Percentiles rank a stretch among this genome's conserved stretches.
Conservation (phyloP, 2,888 invertebrate species). For the Phania funesta region DNA sequence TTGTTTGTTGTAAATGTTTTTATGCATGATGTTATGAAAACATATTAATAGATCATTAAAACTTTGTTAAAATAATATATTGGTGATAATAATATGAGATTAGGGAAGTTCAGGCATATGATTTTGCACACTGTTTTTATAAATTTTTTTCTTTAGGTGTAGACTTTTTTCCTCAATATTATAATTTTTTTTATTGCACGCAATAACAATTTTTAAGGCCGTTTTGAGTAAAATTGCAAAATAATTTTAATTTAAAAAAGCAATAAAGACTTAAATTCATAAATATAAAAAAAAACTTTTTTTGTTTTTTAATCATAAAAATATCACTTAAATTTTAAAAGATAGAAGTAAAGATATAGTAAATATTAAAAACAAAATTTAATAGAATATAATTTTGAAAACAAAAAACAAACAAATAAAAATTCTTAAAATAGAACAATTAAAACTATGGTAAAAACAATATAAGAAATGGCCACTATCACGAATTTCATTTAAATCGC, state of each 20-base stretch:
- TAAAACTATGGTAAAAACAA: constrained; percentile 34
- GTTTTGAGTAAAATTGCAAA: constrained; percentile 63
- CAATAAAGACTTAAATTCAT: constrained; percentile 59
- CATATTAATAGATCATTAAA: constrained; percentile 62
- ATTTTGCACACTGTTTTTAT: constrained; percentile 63
- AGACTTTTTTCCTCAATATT: constrained; percentile 28
- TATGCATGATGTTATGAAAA: constrained; percentile 61
- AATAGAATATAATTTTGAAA: constrained; percentile 3
- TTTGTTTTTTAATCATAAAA: constrained; percentile 55
- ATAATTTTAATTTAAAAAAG: constrained; percentile 39
- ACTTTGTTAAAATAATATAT: constrained; percentile 56
- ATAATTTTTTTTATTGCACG: constrained; percentile 48
- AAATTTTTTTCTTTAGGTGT: constrained; percentile 38
- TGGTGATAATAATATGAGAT: constrained; percentile 40
- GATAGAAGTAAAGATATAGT: constrained; percentile 45
- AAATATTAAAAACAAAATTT: constrained; percentile 38
- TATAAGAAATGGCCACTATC: constrained; percentile 76
- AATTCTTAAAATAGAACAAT: constrained; percentile 17
- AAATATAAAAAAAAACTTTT: constrained; percentile 53
- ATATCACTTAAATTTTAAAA: constrained; percentile 64
- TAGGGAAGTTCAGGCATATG: constrained; percentile 71
- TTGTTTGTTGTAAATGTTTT: constrained; percentile 51
- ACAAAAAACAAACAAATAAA: constrained; percentile 49
- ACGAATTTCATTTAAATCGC: constrained; percentile 79
- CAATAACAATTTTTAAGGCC: constrained; percentile 61